Base-by-base conservation (phyloP, 2,888 invertebrate species). In the Acronicta aceris region DNA sequence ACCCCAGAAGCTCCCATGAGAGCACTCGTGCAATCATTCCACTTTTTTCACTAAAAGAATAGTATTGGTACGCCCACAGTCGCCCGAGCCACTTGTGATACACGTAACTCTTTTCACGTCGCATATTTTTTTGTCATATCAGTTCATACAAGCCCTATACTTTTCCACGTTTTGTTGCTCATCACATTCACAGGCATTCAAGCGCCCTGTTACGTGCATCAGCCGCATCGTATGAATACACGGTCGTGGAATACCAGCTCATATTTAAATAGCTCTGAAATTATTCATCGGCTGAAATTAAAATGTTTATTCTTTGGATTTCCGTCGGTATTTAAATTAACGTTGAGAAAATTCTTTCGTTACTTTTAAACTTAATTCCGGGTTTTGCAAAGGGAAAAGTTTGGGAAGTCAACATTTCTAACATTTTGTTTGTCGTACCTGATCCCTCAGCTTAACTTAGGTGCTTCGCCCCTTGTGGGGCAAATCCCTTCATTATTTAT, bases 71-170 rank as follows among this genome's bases (percentile, higher is more conserved):
- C 63, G 52, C 65, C 62, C 54, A 66, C 62, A 58, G 51, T 58
- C 71, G 59, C 59, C 33, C 59, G 58, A 77, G 73, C 65, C 69
- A 63, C 75, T 67, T 69, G 57, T 61, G 51, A 59, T 71, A 66
- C 67, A 74, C 64, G 71, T 72, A 77, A 77, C 74, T 73, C 71
- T 70, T 78, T 78, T 75, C 69, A 69, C 69, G 64, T 65, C 41
- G 62, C 59, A 52, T 70, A 59, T 67, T 78, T 82, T 83, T 81
- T 82, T 81, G 79, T 84, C 76, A 73, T 82, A 81, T 83, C 83
- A 78, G 74, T 70, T 45, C 43, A 59, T 81, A 69, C 71, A 74
- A 69, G 57, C 73, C 74, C 65, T 78, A 78, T 75, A 81, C 78
- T 74, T 74, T 75, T 71, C 56, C 70, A 65, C 62, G 71, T 81